Percentiles rank a stretch among this genome's conserved stretches.
These are phyloP conservation scores for Acleris cristana DNA, from an alignment of 2,888 invertebrate species.

Conservation along the genomic window DNA sequence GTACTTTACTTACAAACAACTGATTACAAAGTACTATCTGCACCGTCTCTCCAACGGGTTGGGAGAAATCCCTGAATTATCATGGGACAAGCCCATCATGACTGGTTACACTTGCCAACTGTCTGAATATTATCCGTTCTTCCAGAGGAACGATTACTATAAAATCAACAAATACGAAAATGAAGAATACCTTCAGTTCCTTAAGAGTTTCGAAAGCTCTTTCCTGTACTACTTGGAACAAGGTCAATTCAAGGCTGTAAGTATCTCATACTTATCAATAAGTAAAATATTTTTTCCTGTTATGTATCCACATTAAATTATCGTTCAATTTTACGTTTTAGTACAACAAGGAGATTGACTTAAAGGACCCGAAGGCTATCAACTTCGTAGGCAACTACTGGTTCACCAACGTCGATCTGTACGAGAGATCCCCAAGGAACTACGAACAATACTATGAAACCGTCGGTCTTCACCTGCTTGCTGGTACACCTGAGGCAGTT, in stretches of 20 bases:
- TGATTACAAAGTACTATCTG: slow-evolving; percentile 87
- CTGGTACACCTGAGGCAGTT: slow-evolving; percentile 54
- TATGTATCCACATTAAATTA: slow-evolving; percentile 31
- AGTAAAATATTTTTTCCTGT: not conserved
- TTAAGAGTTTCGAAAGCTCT: slow-evolving; percentile 84
- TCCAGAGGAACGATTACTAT: slow-evolving; percentile 85
- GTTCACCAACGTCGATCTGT: slow-evolving; percentile 82
- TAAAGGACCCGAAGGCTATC: slow-evolving; percentile 65
- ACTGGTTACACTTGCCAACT: slow-evolving; percentile 62
- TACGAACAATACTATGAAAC: slow-evolving; percentile 84
- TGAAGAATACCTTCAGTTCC: slow-evolving; percentile 76
- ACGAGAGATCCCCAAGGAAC: slow-evolving; percentile 58
- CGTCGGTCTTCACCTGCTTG: slow-evolving; percentile 75
- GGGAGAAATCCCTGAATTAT: slow-evolving; percentile 83
- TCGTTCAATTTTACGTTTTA: slow-evolving; percentile 42
- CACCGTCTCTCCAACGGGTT: slow-evolving; percentile 87
- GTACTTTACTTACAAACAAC: slow-evolving; percentile 86
- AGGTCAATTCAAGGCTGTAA: slow-evolving; percentile 85
- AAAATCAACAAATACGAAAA: slow-evolving; percentile 79
- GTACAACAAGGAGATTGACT: slow-evolving; percentile 65
- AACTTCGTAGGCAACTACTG: slow-evolving; percentile 83
- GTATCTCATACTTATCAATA: slow-evolving; percentile 46
- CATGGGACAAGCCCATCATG: slow-evolving; percentile 82
- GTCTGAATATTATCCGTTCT: slow-evolving; percentile 72
- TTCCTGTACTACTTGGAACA: slow-evolving; percentile 79